Evolutionary conservation across 2,888 invertebrate species (phyloP).

Genomic region (Nasonia oneida): DNA sequence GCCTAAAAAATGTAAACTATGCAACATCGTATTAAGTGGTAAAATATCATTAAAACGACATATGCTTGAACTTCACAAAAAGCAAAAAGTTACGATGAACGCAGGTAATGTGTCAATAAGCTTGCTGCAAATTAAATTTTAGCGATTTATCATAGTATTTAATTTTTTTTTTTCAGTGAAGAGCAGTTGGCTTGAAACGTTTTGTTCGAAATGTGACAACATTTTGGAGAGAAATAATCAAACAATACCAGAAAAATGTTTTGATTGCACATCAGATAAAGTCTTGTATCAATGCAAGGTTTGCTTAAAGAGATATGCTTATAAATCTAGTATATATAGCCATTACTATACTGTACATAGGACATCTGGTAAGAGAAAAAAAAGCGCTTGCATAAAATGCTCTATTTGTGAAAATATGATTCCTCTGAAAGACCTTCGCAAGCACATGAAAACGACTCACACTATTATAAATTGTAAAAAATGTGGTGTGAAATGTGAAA

Average conservation of each 20-base stretch:
- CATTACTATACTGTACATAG: background rate
- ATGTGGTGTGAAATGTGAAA: background rate
- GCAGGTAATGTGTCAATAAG: background rate
- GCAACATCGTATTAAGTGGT: background rate
- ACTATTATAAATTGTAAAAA: background rate
- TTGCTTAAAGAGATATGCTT: background rate
- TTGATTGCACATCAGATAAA: background rate
- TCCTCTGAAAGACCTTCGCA: background rate
- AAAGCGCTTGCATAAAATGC: background rate
- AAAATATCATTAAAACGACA: background rate
- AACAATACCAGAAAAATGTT: background rate
- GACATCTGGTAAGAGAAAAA: background rate
- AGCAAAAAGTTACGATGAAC: background rate
- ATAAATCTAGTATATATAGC: background rate
- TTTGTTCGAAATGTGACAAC: background rate
- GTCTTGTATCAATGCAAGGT: background rate
- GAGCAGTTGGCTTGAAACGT: background rate
- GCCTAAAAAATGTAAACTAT: background rate
- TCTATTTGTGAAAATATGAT: background rate
- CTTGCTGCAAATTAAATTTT: background rate
- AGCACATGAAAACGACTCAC: background rate
- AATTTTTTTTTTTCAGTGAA: background rate
- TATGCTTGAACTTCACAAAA: background rate
- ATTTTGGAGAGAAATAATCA: background rate
- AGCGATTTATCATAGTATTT: background rate